Evolutionary conservation across 53 echinoderm and acorn worm genomes (phyloP).

Genomic region (Temnopleurus reevesii): DNA sequence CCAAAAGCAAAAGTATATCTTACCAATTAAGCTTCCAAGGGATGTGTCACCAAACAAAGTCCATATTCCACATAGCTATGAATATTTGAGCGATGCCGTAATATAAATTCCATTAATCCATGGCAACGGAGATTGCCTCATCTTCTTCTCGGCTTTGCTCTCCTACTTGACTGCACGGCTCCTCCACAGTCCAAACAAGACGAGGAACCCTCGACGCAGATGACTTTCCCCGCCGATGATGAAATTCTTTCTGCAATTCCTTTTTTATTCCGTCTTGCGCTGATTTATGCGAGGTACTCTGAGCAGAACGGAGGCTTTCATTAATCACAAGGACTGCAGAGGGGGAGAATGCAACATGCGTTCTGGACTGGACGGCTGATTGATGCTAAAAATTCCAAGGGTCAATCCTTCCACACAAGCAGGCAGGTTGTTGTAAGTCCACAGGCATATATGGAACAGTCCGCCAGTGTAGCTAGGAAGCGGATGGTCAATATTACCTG

Average conservation of each 20-base stretch:
- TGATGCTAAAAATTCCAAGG: slow-evolving; percentile 23
- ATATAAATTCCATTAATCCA: slow-evolving; percentile 57
- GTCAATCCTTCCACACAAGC: slow-evolving; percentile 15
- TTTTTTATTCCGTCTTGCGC: not conserved
- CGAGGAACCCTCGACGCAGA: slow-evolving; percentile 5
- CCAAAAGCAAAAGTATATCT: too few species aligned
- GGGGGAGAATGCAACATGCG: slow-evolving; percentile 39
- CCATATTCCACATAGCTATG: slow-evolving; percentile 18
- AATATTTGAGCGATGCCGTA: not conserved
- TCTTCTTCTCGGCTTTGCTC: not conserved
- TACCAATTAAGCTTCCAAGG: not conserved
- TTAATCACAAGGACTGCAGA: slow-evolving; percentile 24
- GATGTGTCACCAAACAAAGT: not conserved
- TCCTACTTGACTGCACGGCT: slow-evolving; percentile 10
- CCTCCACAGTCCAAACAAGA: not conserved
- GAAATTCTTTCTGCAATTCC: slow-evolving; percentile 21
- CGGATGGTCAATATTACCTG: not conserved
- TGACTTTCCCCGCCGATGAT: not conserved
- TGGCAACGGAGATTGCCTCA: slow-evolving; percentile 40
- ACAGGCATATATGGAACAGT: not conserved
- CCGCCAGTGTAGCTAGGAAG: not conserved
- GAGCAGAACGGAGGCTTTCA: slow-evolving; percentile 23
- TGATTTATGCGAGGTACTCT: slow-evolving; percentile 40
- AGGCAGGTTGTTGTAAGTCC: slow-evolving; percentile 4
- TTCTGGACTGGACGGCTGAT: slow-evolving; percentile 6